These are phyloP conservation scores for Lasioglossum figueresi DNA, from an alignment of 2,888 invertebrate species.

Conservation along the genomic window DNA sequence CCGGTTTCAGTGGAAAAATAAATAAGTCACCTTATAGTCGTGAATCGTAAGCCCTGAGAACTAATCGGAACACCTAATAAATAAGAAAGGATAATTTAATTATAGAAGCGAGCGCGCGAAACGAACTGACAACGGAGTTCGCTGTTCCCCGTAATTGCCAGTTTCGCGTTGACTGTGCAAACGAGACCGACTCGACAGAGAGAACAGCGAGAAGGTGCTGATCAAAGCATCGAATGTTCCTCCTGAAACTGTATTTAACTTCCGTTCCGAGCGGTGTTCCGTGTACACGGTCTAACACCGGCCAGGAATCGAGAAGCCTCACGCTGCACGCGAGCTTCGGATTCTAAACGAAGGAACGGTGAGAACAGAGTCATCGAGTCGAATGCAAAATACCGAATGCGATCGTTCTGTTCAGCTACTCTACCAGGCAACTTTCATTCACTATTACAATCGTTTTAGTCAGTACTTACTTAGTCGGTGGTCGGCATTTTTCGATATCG, in stretches of 20 bases:
- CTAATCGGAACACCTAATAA: background rate
- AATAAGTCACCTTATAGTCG: background rate
- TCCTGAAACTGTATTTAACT: background rate
- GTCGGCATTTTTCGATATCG: conserved; percentile 51
- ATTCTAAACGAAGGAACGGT: conserved; percentile 50
- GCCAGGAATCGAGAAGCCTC: background rate
- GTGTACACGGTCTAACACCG: background rate
- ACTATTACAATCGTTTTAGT: conserved; percentile 76
- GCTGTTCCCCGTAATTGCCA: background rate
- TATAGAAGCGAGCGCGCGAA: background rate
- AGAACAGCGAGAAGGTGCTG: background rate
- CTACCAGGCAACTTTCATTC: conserved; percentile 78
- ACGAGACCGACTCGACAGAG: background rate
- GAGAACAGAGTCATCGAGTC: conserved; percentile 54
- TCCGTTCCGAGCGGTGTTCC: background rate
- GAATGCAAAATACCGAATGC: conserved; percentile 55
- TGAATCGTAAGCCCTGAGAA: background rate
- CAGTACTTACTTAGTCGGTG: conserved; percentile 74
- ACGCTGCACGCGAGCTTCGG: conserved; percentile 37
- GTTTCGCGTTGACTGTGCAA: background rate
- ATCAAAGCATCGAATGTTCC: conserved; percentile 4
- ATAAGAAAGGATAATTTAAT: background rate
- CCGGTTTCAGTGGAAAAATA: background rate
- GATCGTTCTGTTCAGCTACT: conserved; percentile 72
- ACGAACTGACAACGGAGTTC: background rate